Base-by-base conservation (phyloP, 2,888 invertebrate genomes). In the Icerya purchasi region DNA sequence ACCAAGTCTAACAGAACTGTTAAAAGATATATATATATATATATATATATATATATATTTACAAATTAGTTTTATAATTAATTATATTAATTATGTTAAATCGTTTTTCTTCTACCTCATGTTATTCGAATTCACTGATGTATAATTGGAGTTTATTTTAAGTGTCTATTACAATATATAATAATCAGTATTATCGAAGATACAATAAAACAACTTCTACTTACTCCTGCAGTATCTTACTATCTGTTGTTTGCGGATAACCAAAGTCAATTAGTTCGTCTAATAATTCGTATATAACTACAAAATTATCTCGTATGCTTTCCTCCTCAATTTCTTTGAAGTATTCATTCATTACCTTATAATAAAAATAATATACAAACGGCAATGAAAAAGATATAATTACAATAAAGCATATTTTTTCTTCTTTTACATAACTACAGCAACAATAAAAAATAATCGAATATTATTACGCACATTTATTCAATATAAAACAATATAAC, bases 211-310 rank as follows among this genome's bases (percentile, higher is more conserved):
- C 49, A 14, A 53, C 53, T 20, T 22, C 14, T 5, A 54, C 58
- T 51, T 57, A 67, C 77, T 81, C 81, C 71, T 82, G 80, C 59
- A 82, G 69, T 61, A 82, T 82, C 70, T 79, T 79, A 64, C 77
- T 77, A 67, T 82, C 81, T 8, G 81, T 82, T 2, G 80, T 81
- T 67, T 82, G 82, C 1, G 81, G 81, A 68, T 78, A 81, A 2
- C 81, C 82, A 71, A 82, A 82, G 68, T 82, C 82, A 71, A 82
- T 75, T 59, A 82, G 72, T 68, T 83, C 82, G 69, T 82, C 82
- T 64, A 82, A 66, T 51, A 82, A 69, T 69, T 82, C 82, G 70
- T 82, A 83, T 59, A 81, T 79, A 51, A 82, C 75, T 19, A 83
- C 82, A 73, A 82, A 83, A 69, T 82, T 82, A 68, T 82, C 82